A percentile compares a stretch with the other conserved stretches of the same genome.
These are phyloP conservation scores for Zaprionus obscuricornis DNA, from an alignment of 2,888 invertebrate genomes.

Conservation along the genomic window DNA sequence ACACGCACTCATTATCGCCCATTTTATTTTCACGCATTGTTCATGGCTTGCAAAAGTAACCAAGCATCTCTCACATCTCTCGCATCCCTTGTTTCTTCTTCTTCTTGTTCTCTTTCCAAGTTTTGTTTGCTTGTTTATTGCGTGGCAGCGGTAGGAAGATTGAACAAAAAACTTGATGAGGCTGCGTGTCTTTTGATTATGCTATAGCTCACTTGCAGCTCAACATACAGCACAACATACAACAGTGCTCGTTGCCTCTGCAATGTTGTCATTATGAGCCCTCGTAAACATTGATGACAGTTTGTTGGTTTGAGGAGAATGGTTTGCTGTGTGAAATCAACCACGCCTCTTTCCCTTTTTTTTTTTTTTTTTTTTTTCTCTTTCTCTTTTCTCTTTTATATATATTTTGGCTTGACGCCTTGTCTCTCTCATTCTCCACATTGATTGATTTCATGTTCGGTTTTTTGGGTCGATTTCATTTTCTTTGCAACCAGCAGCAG, in stretches of 20 bases:
- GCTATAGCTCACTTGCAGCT: constrained; percentile 52
- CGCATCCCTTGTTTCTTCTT: not conserved
- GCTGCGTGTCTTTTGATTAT: constrained; percentile 70
- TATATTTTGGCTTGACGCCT: too few relatives aligned
- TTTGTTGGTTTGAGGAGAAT: too few relatives aligned
- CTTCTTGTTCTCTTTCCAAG: too few relatives aligned
- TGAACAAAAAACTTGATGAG: constrained; percentile 65
- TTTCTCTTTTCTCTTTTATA: too few relatives aligned
- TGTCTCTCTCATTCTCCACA: constrained; percentile 10
- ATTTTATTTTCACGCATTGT: constrained; percentile 69
- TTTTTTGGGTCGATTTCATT: constrained; percentile 6
- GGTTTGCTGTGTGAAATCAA: constrained; percentile 14
- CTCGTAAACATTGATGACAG: constrained; percentile 74
- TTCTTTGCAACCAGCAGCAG: too few relatives aligned
- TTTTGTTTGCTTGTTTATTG: constrained; percentile 20
- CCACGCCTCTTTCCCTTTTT: constrained; percentile 33
- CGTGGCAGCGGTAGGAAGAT: not conserved
- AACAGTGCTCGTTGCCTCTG: constrained; percentile 17
- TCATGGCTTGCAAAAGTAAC: constrained; percentile 22
- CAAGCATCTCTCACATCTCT: constrained; percentile 10
- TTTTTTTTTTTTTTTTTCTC: too few relatives aligned
- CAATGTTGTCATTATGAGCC: constrained; percentile 60
- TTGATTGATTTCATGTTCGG: constrained; percentile 47
- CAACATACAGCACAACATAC: too few relatives aligned
- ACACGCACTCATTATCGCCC: constrained; percentile 67